A percentile compares a stretch with the other conserved stretches of the same genome.
Evolutionary conservation across 1,140 invertebrate genomes (phyloP).

Genomic region (Danaus melanippus): DNA sequence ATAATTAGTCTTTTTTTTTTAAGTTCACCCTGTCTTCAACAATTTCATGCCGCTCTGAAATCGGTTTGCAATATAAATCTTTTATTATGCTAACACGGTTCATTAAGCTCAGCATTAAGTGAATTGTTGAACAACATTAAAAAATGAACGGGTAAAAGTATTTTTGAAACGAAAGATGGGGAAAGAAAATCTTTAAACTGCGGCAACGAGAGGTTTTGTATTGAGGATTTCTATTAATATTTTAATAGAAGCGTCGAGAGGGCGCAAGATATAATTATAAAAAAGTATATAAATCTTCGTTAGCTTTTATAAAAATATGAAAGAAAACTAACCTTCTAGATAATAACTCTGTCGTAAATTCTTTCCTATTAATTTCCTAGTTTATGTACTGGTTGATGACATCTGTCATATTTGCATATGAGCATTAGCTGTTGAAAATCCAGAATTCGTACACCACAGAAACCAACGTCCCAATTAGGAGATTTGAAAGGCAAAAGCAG

Average conservation of each 20-base stretch:
- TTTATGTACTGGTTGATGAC: too few species aligned
- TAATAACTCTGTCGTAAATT: too few species aligned
- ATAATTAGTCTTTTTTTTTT: too few species aligned
- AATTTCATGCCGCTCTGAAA: conserved; percentile 41
- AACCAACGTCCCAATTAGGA: conserved; percentile 17
- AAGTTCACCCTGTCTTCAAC: too few species aligned
- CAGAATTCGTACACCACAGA: too few species aligned
- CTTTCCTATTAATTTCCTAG: too few species aligned
- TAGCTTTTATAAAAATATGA: too few species aligned
- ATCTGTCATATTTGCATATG: too few species aligned
- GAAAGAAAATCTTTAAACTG: conserved; percentile 14
- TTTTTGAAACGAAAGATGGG: conserved; percentile 22
- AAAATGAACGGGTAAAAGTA: conserved; percentile 31
- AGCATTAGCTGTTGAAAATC: too few species aligned
- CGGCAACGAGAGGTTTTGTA: conserved; percentile 20
- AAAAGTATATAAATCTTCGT: too few species aligned
- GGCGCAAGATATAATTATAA: too few species aligned
- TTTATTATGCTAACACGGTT: conserved; percentile 66
- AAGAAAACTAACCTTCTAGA: too few species aligned
- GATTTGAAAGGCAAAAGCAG: conserved; percentile 21
- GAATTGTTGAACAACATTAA: conserved; percentile 62
- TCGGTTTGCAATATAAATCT: conserved; percentile 63
- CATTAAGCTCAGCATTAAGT: conserved; percentile 66
- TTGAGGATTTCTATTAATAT: conserved; percentile 23
- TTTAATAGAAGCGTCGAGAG: conserved; percentile 12